Conservation (phyloP, 1,140 invertebrate genomes). For the Meloidogyne floridensis region DNA sequence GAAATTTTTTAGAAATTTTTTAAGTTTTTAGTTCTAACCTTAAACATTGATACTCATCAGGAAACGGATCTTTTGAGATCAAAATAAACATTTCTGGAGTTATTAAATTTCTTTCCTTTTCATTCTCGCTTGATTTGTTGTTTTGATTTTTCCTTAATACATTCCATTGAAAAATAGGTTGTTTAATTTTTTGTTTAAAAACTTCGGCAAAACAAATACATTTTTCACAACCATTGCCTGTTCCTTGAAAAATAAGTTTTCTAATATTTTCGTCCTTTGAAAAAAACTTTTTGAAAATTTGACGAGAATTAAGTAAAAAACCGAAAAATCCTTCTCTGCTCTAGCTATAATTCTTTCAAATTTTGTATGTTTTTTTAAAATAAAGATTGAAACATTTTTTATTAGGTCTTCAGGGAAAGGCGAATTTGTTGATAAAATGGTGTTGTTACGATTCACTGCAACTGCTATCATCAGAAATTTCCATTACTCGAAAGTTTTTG, state of each 20-base stretch:
- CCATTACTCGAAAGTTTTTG: not conserved
- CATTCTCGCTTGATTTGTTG: constrained; percentile 11
- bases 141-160: constrained; percentile 20
- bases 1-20: not conserved
- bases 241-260: constrained; percentile 22
- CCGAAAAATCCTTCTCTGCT: constrained; percentile 27
- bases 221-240: constrained; percentile 3
- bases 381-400: not conserved
- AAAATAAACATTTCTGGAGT: constrained; percentile 30
- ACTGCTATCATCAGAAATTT: not conserved
- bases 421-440: not conserved
- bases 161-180: constrained; percentile 31
- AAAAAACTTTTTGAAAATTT: not conserved
- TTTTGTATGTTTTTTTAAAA: constrained; percentile 30
- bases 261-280: constrained; percentile 4
- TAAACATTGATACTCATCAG: constrained; percentile 8
- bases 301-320: not conserved
- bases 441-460: not conserved
- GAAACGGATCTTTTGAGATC: constrained; percentile 32
- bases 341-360: constrained; percentile 23
- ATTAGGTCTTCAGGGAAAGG: constrained; percentile 20
- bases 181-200: constrained; percentile 11
- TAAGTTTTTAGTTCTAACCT: not conserved
- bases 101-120: constrained; percentile 26
- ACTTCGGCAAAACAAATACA: constrained; percentile 22